Conservation (phyloP, 2,888 invertebrate species). For the Sepioteuthis lessoniana region DNA sequence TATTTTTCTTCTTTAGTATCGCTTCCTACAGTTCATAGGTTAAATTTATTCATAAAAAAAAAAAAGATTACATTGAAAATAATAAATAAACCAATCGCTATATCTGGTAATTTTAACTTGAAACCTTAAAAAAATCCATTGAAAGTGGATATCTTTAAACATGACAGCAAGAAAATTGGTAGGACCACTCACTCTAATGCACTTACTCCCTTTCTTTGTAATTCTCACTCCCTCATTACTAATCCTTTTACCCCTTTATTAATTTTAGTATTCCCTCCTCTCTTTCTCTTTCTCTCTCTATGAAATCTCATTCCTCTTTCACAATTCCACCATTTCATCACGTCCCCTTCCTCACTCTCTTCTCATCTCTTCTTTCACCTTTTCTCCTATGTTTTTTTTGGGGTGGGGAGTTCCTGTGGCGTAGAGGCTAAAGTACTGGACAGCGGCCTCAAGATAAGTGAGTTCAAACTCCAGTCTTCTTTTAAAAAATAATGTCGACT, state of each 20-base stretch:
- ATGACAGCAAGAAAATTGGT: background rate
- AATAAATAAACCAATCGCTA: background rate
- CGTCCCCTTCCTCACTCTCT: too few species aligned
- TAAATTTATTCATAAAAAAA: background rate
- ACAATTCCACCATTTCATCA: too few species aligned
- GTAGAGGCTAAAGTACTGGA: too few species aligned
- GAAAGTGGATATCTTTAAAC: background rate
- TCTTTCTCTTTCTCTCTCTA: background rate
- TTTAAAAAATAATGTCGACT: too few species aligned
- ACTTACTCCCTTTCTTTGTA: background rate
- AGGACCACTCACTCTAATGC: background rate
- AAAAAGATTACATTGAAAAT: background rate
- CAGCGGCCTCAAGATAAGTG: too few species aligned
- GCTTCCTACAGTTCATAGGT: background rate
- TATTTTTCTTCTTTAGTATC: background rate
- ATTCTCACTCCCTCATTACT: background rate
- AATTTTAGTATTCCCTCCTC: background rate
- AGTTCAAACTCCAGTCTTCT: too few species aligned
- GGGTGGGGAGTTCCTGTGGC: too few species aligned
- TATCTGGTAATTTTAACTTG: too few species aligned
- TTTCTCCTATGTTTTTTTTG: too few species aligned
- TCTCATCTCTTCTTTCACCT: too few species aligned
- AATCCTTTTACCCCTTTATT: background rate
- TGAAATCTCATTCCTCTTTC: too few species aligned
- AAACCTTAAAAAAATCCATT: background rate